Evolutionary conservation across 2,113 vertebrate genomes (phyloP), one percentile per base, ranked within the genome.

Genomic region (Cricetomys ansorgei): DNA sequence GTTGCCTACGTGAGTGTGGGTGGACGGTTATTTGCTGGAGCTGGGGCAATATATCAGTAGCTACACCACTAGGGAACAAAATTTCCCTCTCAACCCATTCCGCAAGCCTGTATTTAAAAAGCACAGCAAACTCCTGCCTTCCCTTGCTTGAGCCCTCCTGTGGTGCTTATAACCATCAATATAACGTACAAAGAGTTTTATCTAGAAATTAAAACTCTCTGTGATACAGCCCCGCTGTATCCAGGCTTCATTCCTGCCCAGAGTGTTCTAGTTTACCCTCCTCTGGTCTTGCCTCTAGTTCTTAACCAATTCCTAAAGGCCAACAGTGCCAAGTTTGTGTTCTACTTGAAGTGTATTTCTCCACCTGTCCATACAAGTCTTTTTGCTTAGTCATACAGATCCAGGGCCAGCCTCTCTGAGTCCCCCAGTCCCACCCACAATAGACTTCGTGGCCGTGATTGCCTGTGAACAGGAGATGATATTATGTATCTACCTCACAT

Each of bases 131-230:
- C 43, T n/a, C 27, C 21, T 43, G 43, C 13, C 16, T 4, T 0
- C 40, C 3, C 7, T 7, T 57, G 0, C 31, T 34, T 53, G 8
- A 27, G 7, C 5, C 40, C 5, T 70, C 43, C 17, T 0, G 0
- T 9, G 55, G 57, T 3, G 72, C 17, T 67, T 43, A 1, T 45
- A 37, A 34, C 62, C 29, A 57, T 65, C 1, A 31, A 48, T 75
- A 62, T 7, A 19, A 80, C 48, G 16, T 10, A 37, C 2, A 55
- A 65, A 15, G 23, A 40, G 1, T 11, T 76, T 72, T 34, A 25
- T 31, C 37, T 9, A 4, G 29, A 86, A 89, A 89, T 53, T 55
- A 27, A 65, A 72, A n/a, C 15, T 4, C n/a, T 70, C 16, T 21
- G 40, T n/a, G 3, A 34, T 31, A 6, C 29, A 25, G 16, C 0